A percentile compares a stretch with the other conserved stretches of the same genome.
Evolutionary conservation across 2,113 vertebrate species (phyloP).

Genomic region (Nerophis ophidion): DNA sequence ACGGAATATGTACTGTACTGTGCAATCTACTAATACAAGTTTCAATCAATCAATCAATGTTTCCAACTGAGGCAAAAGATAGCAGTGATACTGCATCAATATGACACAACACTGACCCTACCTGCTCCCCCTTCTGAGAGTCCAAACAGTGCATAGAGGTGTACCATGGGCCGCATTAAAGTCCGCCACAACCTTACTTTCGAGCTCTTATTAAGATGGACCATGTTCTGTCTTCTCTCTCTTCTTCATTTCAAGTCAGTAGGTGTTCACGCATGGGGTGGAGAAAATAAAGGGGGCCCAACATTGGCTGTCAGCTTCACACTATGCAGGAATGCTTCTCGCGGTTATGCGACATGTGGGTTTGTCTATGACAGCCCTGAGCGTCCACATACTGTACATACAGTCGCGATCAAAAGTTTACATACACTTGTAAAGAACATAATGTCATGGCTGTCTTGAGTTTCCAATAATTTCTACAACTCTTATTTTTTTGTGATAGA

Average conservation of each 20-base stretch:
- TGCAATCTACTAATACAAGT: too few species aligned
- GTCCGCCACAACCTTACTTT: slow-evolving; percentile 34
- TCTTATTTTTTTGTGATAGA: too few species aligned
- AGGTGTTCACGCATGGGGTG: not conserved
- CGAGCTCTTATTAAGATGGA: slow-evolving; percentile 12
- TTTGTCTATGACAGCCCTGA: slow-evolving; percentile 20
- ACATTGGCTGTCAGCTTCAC: slow-evolving; percentile 25
- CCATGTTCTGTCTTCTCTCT: slow-evolving; percentile 28
- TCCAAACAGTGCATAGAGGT: slow-evolving; percentile 33
- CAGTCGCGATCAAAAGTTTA: not conserved
- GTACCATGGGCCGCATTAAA: slow-evolving; percentile 17
- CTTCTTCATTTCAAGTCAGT: slow-evolving; percentile 1
- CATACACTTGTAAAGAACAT: too few species aligned
- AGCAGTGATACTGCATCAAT: too few species aligned
- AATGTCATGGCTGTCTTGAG: too few species aligned
- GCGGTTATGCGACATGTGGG: slow-evolving; percentile 51
- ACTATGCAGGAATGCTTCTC: slow-evolving; percentile 50
- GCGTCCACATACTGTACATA: slow-evolving; percentile 9
- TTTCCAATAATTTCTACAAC: too few species aligned
- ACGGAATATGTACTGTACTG: too few species aligned
- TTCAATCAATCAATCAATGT: too few species aligned
- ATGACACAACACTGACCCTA: slow-evolving; percentile 21
- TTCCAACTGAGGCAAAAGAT: too few species aligned
- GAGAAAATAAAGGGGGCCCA: slow-evolving; percentile 30
- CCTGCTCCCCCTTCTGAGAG: slow-evolving; percentile 16